These are phyloP conservation scores for Meandrina meandrites DNA, from an alignment of 92 coral and sea anemone species.

Conservation along the genomic window DNA sequence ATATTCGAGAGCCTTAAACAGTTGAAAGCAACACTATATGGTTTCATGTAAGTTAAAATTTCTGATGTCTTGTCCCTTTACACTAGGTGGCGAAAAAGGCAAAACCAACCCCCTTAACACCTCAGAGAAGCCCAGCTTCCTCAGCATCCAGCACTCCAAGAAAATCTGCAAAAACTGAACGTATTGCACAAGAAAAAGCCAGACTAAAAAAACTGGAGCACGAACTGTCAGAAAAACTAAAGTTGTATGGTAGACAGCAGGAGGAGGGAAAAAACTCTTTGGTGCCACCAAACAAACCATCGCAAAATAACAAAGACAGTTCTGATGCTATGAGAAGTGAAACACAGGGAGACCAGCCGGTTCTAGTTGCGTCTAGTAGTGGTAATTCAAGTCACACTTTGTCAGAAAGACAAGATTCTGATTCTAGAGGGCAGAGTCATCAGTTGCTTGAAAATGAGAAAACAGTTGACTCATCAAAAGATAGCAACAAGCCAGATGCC, in stretches of 20 bases:
- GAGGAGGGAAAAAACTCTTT: background rate
- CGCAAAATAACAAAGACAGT: background rate
- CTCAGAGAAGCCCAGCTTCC: slow-evolving; percentile 46
- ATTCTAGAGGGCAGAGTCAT: slow-evolving; percentile 1
- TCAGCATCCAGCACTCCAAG: slow-evolving; percentile 52
- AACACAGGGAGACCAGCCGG: background rate
- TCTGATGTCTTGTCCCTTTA: background rate
- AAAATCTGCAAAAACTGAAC: slow-evolving; percentile 65
- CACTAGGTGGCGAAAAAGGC: slow-evolving; percentile 35
- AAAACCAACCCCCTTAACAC: slow-evolving; percentile 27
- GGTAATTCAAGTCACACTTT: background rate
- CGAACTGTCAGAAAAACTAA: slow-evolving; percentile 80
- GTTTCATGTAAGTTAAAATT: background rate
- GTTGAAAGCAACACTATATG: background rate
- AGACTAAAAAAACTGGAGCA: slow-evolving; percentile 81
- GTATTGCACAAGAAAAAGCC: slow-evolving; percentile 84
- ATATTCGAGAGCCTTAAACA: background rate
- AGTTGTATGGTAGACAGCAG: slow-evolving; percentile 52
- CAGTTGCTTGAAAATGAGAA: background rate
- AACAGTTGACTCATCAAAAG: background rate
- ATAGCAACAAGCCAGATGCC: background rate
- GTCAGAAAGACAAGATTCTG: background rate
- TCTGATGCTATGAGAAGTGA: background rate
- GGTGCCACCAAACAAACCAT: background rate
- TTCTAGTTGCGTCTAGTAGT: background rate